These are phyloP conservation scores for Steinernema feltiae DNA, from an alignment of 1,140 invertebrate species.

Conservation along the genomic window DNA sequence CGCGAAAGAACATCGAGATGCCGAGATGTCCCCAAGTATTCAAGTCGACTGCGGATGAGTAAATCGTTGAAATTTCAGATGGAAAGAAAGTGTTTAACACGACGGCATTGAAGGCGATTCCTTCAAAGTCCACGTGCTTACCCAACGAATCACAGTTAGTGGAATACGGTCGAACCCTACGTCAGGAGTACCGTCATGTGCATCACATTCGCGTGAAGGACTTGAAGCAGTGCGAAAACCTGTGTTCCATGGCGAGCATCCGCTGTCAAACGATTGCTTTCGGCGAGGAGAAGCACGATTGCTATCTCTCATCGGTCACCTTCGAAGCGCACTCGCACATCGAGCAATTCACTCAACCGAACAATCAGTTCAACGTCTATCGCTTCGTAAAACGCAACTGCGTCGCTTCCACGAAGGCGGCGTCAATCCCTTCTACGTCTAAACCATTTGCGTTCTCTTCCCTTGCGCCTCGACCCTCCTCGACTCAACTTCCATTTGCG, in stretches of 20 bases:
- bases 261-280: slow-evolving; percentile 42
- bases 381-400: background rate
- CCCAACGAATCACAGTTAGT: slow-evolving; percentile 23
- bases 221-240: slow-evolving; percentile 35
- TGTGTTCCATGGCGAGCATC: slow-evolving; percentile 34
- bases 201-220: slow-evolving; percentile 43
- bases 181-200: slow-evolving; percentile 43
- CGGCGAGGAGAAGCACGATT: slow-evolving; percentile 30
- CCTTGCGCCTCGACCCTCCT: background rate
- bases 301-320: slow-evolving; percentile 34
- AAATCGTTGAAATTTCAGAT: background rate
- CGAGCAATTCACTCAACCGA: slow-evolving; percentile 37
- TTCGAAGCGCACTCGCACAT: slow-evolving; percentile 24
- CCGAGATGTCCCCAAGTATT: background rate
- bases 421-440: background rate
- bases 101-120: background rate
- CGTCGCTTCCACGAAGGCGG: background rate
- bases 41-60: background rate
- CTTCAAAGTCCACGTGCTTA: background rate
- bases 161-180: slow-evolving; percentile 37
- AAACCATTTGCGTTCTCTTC: background rate
- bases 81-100: background rate
- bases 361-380: slow-evolving; percentile 16
- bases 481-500: background rate
- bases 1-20: background rate